Evolutionary conservation across 2,888 invertebrate genomes (phyloP), one percentile per base, ranked within the genome.

Genomic region (Spisula subtruncata): DNA sequence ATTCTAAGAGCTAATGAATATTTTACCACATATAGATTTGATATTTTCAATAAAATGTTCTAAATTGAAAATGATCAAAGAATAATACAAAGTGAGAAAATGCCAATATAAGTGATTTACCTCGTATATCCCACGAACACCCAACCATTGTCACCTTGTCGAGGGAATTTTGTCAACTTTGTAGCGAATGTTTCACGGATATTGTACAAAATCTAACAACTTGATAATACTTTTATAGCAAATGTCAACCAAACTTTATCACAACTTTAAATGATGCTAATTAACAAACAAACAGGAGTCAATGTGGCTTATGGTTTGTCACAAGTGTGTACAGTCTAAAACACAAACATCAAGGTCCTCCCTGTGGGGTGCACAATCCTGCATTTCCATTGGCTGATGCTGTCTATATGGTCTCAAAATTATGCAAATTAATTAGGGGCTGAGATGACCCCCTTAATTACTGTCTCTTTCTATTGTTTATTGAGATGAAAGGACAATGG

Each of bases 241-340:
- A 46, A 83, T 88, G 87, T 83, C 87, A 88, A 88, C 83, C 56
- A 10, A 41, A 79, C 51, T 83, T 83, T 79, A n/a, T 87, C 87
- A 83, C 87, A 88, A 60, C 56, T 88, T 79, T 75, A 29, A 83
- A 48, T 60, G 54, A 41, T 83, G 56, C 46, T 83, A 80, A 83
- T 79, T 87, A 80, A n/a, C n/a, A 75, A 46, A 20, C 71, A 84
- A 75, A 32, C 16, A 66, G 18, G 10, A 48, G 20, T 46, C 20
- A 75, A 56, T 85, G 56, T 41, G 35, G 85, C 85, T 85, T 85
- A 80, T 85, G 35, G 80, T 85, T 85, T 85, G 20, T 85, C 85
- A 85, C 85, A 85, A 80, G 20, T 85, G 18, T 80, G 25, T 41
- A 35, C 35, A 35, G 14, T 6, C 41, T 46, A n/a, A 83, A 66